Evolutionary conservation across 2,888 invertebrate species (phyloP), one percentile per base, ranked within the genome.

Genomic region (Chaetoderma sp.): DNA sequence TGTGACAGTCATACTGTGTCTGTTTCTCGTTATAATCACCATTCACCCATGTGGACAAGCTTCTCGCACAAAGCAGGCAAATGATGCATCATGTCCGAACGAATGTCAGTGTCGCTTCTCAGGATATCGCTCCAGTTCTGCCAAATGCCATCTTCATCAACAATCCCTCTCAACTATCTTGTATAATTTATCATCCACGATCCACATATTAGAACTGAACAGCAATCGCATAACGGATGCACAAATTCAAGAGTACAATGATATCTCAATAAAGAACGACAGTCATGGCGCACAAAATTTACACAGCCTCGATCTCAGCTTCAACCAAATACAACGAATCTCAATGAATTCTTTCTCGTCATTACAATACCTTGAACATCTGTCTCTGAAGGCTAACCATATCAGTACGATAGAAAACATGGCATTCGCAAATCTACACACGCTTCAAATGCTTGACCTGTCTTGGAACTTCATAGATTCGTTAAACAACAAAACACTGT

Each of bases 31-130:
- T n/a, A n/a, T n/a, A n/a, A 33, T 27, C 39, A 21, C 42, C 39
- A 39, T 21, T 42, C 36, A 33, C 36, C 36, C n/a, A 23, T 2
- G 39, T 55, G 32, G 55, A 55, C 36, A 27, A 33, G 55, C 23
- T 36, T 55, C 27, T 39, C 27, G 55, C 36, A 49, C 21, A 32
- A 8, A 39, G 27, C n/a, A 21, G 39, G 25, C 27, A 55, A 23
- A 21, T 27, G 55, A 27, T 10, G 16, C 36, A 1, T 42, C 36
- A 30, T 72, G 73, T 61, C 73, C 70, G 49, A 55, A 25, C 23
- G 45, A 36, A 32, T 73, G 73, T 59, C 50, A 47, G 28, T 73
- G 73, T 36, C 30, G 61, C 4, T 27, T 23, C 27, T 30, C 30
- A 55, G n/a, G 23, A 18, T n/a, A n/a, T n/a, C n/a, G n/a, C n/a